Evolutionary conservation across 2,797 vertebrate species (phyloP), one percentile per base, ranked within the genome.

Genomic region (Xiphophorus birchmanni): DNA sequence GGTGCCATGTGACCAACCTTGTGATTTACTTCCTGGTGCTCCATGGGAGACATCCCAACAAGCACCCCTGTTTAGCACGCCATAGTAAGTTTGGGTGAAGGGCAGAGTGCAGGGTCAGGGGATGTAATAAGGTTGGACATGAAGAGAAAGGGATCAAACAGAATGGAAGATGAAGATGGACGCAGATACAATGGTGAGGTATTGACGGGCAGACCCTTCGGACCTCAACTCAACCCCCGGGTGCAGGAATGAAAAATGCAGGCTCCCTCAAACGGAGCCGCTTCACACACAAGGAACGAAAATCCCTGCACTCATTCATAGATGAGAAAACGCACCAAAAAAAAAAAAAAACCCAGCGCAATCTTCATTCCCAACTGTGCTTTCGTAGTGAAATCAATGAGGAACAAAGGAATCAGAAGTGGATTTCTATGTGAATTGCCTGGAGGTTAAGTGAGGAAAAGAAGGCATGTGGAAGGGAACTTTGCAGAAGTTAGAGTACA

Each of bases 161-260:
- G 95, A 95, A 95, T 94, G 86, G 80, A 73, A 91, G 93, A 96
- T 95, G 90, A 90, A 94, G 92, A 95, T 82, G 84, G 88, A 94
- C 89, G 83, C 88, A 79, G 91, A 93, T 79, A 94, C 94, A 94
- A 94, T 95, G 93, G 90, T 87, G 93, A 84, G 91, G 91, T 95
- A 95, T 95, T 89, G 95, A 95, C 88, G 78, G 84, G 73, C 9
- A 37, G 82, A 91, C 91, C 90, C 91, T 84, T 84, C 40, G 82
- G 90, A 93, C 91, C 80, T 75, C 29, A 58, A 80, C 84, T n/a
- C 79, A 65, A 90, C 86, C 91, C 91, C 89, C 85, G 58, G 90
- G 94, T 91, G 42, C 73, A 40, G 65, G 72, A 80, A 93, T 89
- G 80, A 93, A 93, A 95, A 91, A 94, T 82, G 77, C 80, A 91